Evolutionary conservation across 1,140 invertebrate genomes (phyloP).

Genomic region (Cydia strobilella): DNA sequence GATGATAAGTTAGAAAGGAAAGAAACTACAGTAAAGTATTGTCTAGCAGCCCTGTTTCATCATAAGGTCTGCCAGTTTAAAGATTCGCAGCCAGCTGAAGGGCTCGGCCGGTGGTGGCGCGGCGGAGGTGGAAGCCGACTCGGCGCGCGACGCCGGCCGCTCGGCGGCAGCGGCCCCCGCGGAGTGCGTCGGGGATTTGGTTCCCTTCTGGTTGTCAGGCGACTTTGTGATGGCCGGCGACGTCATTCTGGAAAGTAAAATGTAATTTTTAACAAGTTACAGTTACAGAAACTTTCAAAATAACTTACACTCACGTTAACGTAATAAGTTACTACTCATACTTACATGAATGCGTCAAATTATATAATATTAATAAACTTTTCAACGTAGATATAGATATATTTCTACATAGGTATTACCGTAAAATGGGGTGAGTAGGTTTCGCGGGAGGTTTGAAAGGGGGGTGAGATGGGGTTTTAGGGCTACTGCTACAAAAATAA

Average conservation of each 20-base stretch:
- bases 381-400: too few relatives aligned
- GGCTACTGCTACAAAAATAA: too few relatives aligned
- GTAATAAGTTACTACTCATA: too few relatives aligned
- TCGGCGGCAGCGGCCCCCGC: slow-evolving; percentile 40
- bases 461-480: too few relatives aligned
- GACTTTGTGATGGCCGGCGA: slow-evolving; percentile 70
- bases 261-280: background rate
- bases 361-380: too few relatives aligned
- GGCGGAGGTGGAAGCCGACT: slow-evolving; percentile 37
- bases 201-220: slow-evolving; percentile 63
- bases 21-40: background rate
- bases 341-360: too few relatives aligned
- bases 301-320: too few relatives aligned
- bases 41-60: slow-evolving; percentile 81
- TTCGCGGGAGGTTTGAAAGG: too few relatives aligned
- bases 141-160: slow-evolving; percentile 40
- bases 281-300: background rate
- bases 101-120: slow-evolving; percentile 45
- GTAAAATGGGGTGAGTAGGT: too few relatives aligned
- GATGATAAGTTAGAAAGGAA: background rate
- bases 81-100: slow-evolving; percentile 78
- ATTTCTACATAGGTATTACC: too few relatives aligned
- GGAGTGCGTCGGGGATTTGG: slow-evolving; percentile 62
- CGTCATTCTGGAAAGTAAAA: slow-evolving; percentile 61
- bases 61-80: slow-evolving; percentile 80